These are phyloP conservation scores for Mirza zaza DNA, from an alignment of 2,113 vertebrate species.

Conservation along the genomic window DNA sequence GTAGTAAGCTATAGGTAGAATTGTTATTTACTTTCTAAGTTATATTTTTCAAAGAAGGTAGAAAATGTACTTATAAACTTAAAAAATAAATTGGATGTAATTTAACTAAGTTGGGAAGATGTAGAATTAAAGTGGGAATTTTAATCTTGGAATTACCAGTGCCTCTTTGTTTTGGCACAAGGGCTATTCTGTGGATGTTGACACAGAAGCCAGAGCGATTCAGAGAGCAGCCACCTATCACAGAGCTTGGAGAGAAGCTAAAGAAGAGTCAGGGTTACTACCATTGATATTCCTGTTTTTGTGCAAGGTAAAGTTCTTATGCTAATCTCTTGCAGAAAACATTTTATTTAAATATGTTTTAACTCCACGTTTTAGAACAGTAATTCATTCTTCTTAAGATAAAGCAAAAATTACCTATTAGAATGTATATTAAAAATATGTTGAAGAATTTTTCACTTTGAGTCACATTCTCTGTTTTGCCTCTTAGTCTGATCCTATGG, in stretches of 20 bases:
- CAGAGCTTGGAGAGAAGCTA: slow-evolving; percentile 79
- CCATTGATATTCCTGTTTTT: slow-evolving; percentile 87
- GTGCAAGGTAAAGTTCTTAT: slow-evolving; percentile 85
- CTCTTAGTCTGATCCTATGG: slow-evolving; percentile 87
- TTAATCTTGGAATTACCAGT: slow-evolving; percentile 25
- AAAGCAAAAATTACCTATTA: not conserved
- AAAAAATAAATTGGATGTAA: slow-evolving; percentile 37
- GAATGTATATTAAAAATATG: not conserved
- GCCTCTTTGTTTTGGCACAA: slow-evolving; percentile 66
- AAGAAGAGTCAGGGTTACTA: slow-evolving; percentile 83
- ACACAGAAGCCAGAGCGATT: slow-evolving; percentile 85
- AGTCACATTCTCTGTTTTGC: slow-evolving; percentile 40
- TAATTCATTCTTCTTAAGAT: slow-evolving; percentile 28
- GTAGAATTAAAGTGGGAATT: slow-evolving; percentile 18
- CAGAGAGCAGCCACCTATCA: slow-evolving; percentile 86
- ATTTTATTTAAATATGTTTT: slow-evolving; percentile 47
- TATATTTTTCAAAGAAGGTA: not conserved
- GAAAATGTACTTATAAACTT: slow-evolving; percentile 27
- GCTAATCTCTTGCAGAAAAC: not conserved
- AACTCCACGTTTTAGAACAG: slow-evolving; percentile 10
- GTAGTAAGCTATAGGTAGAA: not conserved
- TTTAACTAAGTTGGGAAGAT: slow-evolving; percentile 20
- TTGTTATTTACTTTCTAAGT: slow-evolving; percentile 28
- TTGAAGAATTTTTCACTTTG: slow-evolving; percentile 38
- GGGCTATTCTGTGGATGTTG: slow-evolving; percentile 87